Base-by-base conservation (phyloP, 2,888 invertebrate genomes). In the Dynastes grantii region DNA sequence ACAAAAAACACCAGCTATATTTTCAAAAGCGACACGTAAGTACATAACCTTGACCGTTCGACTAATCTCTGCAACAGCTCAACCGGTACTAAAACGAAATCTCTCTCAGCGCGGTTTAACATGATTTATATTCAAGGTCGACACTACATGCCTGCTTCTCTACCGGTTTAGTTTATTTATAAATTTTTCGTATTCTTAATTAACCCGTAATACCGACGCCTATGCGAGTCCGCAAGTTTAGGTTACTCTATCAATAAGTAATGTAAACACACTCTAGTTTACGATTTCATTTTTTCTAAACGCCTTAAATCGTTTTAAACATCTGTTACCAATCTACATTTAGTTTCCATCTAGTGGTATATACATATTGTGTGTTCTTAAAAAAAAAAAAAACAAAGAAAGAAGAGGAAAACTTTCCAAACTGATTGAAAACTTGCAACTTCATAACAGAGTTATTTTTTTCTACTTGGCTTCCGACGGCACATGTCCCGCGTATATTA, bases 271-370 rank as follows among this genome's bases (percentile, higher is more conserved):
- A 2, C 32, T 32, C 32, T 70, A 53, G 51, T 70, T 70, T 55
- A 32, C n/a, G 53, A 70, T 29, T 13, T 32, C 32, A 70, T n/a
- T 32, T 70, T 55, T 53, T 29, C 32, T 37, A 0, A 32, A 32
- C 53, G 53, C 53, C 55, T 70, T 70, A 70, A 55, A 70, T 70
- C 53, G 70, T 55, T 70, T 70, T 55, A 53, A 32, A 70, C 70
- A 70, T 27, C 70, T 70, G 70, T n/a, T 27, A 70, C 70, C 51
- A 55, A 51, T 53, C 70, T 55, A 67, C 49, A 45, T 67, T 67
- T 49, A 53, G 70, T 11, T n/a, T 32, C 32, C 37, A 53, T 70
- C 53, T 55, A 70, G 5, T 32, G 5, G 32, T 27, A 70, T 70
- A 70, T 22, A 22, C 22, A 22, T 70, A 53, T 32, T 68, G 55